Percentiles rank a stretch among this genome's conserved stretches.
These are phyloP conservation scores for Epinephelus fuscoguttatus DNA, from an alignment of 2,113 vertebrate species.

Conservation along the genomic window DNA sequence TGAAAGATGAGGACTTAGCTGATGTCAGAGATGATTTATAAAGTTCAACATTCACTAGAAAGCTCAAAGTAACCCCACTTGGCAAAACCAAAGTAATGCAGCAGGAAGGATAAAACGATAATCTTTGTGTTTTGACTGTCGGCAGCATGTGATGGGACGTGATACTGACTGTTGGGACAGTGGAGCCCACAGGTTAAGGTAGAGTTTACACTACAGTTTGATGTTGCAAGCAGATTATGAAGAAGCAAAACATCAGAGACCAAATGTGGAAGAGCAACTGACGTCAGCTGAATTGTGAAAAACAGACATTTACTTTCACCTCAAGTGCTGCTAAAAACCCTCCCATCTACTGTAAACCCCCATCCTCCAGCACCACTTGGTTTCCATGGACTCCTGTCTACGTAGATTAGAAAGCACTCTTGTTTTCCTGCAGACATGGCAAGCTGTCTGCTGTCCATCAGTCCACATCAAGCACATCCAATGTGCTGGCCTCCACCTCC, in stretches of 20 bases:
- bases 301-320: conserved; percentile 47
- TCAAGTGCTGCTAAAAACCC: conserved; percentile 17
- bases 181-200: conserved; percentile 32
- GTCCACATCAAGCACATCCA: conserved; percentile 74
- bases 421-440: conserved; percentile 62
- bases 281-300: conserved; percentile 16
- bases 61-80: conserved; percentile 2
- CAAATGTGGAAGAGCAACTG: conserved; percentile 8
- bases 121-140: conserved; percentile 74
- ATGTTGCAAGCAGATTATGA: conserved; percentile 61
- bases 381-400: conserved; percentile 61
- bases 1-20: conserved; percentile 14
- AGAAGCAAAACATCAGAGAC: conserved; percentile 40
- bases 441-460: conserved; percentile 78
- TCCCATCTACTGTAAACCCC: conserved; percentile 25
- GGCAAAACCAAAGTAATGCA: conserved; percentile 5
- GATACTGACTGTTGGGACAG: conserved; percentile 47
- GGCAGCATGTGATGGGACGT: conserved; percentile 51
- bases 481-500: conserved; percentile 39
- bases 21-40: conserved; percentile 52
- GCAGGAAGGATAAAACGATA: conserved; percentile 39
- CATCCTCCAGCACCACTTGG: conserved; percentile 35
- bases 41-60: conserved; percentile 23
- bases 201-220: conserved; percentile 62
- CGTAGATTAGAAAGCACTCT: conserved; percentile 59